Evolutionary conservation across 2,113 vertebrate genomes (phyloP).

Genomic region (Tragelaphus strepsiceros): DNA sequence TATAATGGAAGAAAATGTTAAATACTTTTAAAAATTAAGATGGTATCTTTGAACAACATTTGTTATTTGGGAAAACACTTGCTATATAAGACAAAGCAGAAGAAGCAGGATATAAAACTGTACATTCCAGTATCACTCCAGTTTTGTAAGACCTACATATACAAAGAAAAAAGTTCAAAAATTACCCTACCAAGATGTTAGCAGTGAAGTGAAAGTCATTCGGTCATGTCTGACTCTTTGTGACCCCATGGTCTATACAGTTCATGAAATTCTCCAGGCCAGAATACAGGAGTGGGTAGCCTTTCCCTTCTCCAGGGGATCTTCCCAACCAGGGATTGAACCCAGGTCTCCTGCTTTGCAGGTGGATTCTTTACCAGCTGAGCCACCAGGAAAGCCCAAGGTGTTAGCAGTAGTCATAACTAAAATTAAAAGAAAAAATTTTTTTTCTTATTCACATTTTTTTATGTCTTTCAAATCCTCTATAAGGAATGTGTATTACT

Average conservation of each 20-base stretch:
- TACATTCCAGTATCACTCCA: neutral
- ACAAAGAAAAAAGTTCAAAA: neutral
- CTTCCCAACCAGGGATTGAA: neutral
- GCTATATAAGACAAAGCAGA: neutral
- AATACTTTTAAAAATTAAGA: neutral
- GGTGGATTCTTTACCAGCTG: neutral
- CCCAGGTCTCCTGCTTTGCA: neutral
- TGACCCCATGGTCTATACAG: neutral
- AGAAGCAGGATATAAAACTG: neutral
- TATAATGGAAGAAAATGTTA: neutral
- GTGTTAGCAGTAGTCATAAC: neutral
- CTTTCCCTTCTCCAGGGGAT: neutral
- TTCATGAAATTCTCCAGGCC: neutral
- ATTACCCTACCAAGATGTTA: neutral
- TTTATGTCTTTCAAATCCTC: neutral
- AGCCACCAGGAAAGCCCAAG: neutral
- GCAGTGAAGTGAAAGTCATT: neutral
- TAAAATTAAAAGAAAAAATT: neutral
- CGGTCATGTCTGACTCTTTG: neutral
- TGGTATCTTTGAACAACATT: neutral
- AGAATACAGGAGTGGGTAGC: neutral
- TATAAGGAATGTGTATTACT: neutral
- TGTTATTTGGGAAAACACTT: neutral
- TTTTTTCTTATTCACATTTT: neutral
- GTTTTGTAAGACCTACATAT: neutral